Base-by-base conservation (phyloP, 2,113 vertebrate species). In the Mixornis gularis region DNA sequence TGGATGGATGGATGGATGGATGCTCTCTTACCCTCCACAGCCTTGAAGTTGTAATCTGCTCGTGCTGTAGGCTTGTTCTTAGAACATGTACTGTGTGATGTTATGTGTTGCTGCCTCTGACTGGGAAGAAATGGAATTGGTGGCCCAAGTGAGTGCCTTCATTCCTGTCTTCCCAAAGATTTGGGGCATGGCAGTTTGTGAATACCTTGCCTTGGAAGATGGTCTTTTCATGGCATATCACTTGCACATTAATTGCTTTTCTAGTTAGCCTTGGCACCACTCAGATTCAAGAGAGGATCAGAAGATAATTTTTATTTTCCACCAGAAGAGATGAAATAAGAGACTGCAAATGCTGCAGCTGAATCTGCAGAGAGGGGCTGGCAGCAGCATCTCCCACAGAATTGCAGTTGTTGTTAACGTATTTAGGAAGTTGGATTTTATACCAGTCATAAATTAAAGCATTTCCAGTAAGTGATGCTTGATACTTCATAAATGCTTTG, bases 401-500 rank as follows among this genome's bases (percentile, higher is more conserved):
- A 81, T n/a, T 93, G 41, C 49, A 77, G 46, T 49, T 55, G 11
- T 60, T 70, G 10, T 68, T 73, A 90, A 59, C 44, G 43, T 92
- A 13, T 73, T 93, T 81, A 90, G 48, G 32, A 48, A 87, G n/a
- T 26, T 82, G 68, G 44, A 72, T 87, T 93, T 84, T 90, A 70
- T 66, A 71, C 55, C 62, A 82, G 24, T 16, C 79, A 72, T 78
- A 91, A 90, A 81, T 88, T 43, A 82, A 60, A 74, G 15, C 24
- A 58, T 87, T 95, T 95, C 64, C 24, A 90, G 77, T 71, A 89
- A 92, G 49, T 44, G 62, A n/a, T 79, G 69, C 30, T 73, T 48
- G 60, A 65, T 72, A 71, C 44, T 64, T 91, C 63, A 91, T 90
- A 94, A 95, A 80, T 95, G 77, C 64, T 69, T 92, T 32, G 94